Evolutionary conservation across 2,113 vertebrate species (phyloP), one percentile per base, ranked within the genome.

Genomic region (Sapajus apella): DNA sequence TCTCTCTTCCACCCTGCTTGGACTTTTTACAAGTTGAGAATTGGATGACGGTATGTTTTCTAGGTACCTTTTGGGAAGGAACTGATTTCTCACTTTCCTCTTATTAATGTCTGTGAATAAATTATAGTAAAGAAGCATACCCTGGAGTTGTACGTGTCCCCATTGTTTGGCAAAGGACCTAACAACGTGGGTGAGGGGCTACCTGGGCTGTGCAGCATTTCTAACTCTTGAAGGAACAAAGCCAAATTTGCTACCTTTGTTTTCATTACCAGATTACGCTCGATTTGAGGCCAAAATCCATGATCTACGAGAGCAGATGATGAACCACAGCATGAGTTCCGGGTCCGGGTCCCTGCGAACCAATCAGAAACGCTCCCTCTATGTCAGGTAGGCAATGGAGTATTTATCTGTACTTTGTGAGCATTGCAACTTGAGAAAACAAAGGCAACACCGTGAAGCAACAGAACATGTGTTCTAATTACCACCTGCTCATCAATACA

Each of bases 311-410:
- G 99, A 99, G 98, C 99, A 99, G 99, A 99, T 99, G 99, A 99
- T 99, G 99, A 99, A 99, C 98, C 99, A 99, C 99, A 99, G 99
- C 98, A 99, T 99, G 99, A 99, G 99, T 98, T 99, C 99, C 88
- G 99, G 99, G 93, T 99, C 99, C 0, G 99, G 99, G 93, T 99
- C 99, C 91, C 99, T 99, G 97, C 98, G 99, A 98, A 99, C 99
- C 98, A 99, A 99, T 98, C 99, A 99, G 97, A 99, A 99, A 98
- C 99, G 99, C 82, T 99, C 99, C 21, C 99, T 99, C 95, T 99
- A 99, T 68, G 99, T 99, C 98, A 99, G 99, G 99, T 99, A 98
- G 97, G 98, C 79, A 68, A 32, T 30, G 40, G 81, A 23, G 23
- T 45, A 75, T 87, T 96, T 52, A 90, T 0, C 0, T 14, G 58